Percentiles rank a stretch among this genome's conserved stretches.
Conservation (phyloP, 1,140 invertebrate genomes). For the Drosophila repletoides region DNA sequence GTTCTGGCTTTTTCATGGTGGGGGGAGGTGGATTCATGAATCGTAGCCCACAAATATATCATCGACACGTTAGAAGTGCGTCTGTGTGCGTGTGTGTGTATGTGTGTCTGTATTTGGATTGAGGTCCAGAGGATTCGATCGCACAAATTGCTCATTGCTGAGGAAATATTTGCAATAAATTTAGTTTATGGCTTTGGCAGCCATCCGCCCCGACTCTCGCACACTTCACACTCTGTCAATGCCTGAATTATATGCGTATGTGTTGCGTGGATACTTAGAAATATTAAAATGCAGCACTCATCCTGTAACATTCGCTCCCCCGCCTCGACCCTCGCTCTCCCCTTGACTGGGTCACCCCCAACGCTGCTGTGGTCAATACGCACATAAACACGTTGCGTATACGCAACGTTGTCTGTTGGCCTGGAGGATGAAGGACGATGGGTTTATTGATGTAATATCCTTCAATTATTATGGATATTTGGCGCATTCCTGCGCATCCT, state of each 20-base stretch:
- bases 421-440: background rate
- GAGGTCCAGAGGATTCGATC: constrained; percentile 62
- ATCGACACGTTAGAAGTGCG: constrained; percentile 68
- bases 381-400: constrained; percentile 1
- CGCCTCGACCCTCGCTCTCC: background rate
- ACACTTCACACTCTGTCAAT: constrained; percentile 54
- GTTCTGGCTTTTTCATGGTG: constrained; percentile 16
- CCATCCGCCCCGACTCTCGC: background rate
- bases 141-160: constrained; percentile 82
- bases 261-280: constrained; percentile 63
- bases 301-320: constrained; percentile 7
- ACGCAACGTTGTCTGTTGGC: background rate
- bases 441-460: constrained; percentile 81
- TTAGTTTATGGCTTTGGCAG: constrained; percentile 74
- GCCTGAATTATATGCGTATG: constrained; percentile 76
- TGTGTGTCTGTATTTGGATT: constrained; percentile 12
- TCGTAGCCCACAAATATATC: constrained; percentile 66
- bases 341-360: too few relatives aligned
- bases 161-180: constrained; percentile 82
- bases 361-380: constrained; percentile 6
- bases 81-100: too few relatives aligned
- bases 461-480: constrained; percentile 82
- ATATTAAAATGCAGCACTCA: constrained; percentile 75
- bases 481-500: constrained; percentile 64
- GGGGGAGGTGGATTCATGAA: constrained; percentile 7